Evolutionary conservation across 53 echinoderm and acorn worm genomes (phyloP).

Genomic region (Echinometra lucunter): DNA sequence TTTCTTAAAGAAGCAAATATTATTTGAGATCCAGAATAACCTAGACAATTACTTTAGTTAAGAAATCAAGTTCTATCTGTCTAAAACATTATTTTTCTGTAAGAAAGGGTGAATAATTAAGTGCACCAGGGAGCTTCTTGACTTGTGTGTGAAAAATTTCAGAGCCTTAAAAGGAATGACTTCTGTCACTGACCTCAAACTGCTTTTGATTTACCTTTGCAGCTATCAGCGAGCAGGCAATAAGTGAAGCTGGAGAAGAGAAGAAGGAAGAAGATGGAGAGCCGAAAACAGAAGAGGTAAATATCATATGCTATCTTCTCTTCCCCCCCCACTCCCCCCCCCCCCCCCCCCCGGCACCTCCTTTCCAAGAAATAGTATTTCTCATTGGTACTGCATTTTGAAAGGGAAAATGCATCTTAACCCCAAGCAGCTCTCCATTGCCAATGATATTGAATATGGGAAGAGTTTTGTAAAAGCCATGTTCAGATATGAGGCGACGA

Average conservation of each 20-base stretch:
- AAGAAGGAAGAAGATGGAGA: constrained; percentile 95
- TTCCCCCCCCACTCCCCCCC: not conserved
- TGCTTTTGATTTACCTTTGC: not conserved
- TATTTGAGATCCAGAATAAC: not conserved
- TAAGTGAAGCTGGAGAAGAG: constrained; percentile 96
- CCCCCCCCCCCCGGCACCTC: not conserved
- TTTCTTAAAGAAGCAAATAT: too few species aligned
- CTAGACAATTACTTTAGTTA: not conserved
- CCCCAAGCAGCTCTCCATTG: not conserved
- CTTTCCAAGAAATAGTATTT: not conserved
- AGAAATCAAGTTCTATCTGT: not conserved
- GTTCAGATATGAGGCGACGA: too few species aligned
- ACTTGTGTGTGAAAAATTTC: not conserved
- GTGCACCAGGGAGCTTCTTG: not conserved
- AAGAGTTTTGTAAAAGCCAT: not conserved
- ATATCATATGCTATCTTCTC: too few species aligned
- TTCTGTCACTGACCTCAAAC: not conserved
- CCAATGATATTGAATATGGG: not conserved
- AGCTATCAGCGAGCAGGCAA: constrained; percentile 98
- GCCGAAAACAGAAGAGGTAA: constrained; percentile 78
- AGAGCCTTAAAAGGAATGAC: not conserved
- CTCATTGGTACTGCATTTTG: not conserved
- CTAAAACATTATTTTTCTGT: too few species aligned
- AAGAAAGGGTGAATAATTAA: too few species aligned
- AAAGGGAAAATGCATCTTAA: not conserved